These are phyloP conservation scores for Noctuana brunneofusca DNA, from an alignment of 2,888 invertebrate genomes.

Conservation along the genomic window DNA sequence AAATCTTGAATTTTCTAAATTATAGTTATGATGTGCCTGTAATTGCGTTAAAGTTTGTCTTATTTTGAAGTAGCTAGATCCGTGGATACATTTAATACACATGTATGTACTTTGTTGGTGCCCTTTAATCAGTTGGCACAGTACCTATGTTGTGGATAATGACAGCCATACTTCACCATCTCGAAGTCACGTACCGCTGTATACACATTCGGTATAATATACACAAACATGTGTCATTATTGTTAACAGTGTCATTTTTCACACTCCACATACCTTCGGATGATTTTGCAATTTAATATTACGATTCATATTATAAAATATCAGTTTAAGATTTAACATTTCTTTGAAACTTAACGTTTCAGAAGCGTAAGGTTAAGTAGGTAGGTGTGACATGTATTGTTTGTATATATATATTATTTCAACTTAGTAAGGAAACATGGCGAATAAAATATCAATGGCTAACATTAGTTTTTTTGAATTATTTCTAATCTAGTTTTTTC, in stretches of 20 bases:
- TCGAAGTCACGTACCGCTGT: constrained; percentile 57
- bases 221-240: constrained; percentile 27
- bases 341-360: neutral
- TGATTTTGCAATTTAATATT: neutral
- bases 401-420: too few relatives aligned
- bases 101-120: neutral
- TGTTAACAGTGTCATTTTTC: constrained; percentile 33
- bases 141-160: constrained; percentile 3
- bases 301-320: neutral
- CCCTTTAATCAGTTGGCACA: neutral
- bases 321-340: neutral
- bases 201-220: constrained; percentile 10
- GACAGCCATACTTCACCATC: constrained; percentile 45
- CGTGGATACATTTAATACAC: neutral
- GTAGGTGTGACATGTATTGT: too few relatives aligned
- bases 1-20: constrained; percentile 12
- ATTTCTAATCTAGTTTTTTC: too few relatives aligned
- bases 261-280: constrained; percentile 1
- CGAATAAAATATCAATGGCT: too few relatives aligned
- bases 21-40: neutral
- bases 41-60: neutral
- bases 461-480: too few relatives aligned
- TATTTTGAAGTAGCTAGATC: neutral
- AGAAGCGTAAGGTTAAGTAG: neutral
- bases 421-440: too few relatives aligned